Evolutionary conservation across 2,888 invertebrate species (phyloP).

Genomic region (Strigamia transsilvanica): DNA sequence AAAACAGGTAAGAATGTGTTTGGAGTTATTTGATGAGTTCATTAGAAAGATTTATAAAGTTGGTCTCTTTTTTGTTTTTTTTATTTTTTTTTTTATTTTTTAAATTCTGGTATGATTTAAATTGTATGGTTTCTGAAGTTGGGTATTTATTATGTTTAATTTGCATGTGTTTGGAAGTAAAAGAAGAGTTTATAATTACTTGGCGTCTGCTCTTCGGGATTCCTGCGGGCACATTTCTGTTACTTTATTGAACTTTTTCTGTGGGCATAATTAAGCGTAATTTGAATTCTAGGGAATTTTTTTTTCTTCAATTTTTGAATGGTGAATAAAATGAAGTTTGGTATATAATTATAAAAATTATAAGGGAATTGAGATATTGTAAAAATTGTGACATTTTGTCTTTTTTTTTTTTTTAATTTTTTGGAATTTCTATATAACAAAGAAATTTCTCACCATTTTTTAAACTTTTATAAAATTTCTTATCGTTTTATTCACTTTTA

Average conservation of each 20-base stretch:
- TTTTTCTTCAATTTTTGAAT: neutral
- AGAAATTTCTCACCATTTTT: too few relatives aligned
- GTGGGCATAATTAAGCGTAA: slow-evolving; percentile 13
- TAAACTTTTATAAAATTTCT: too few relatives aligned
- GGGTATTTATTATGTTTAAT: slow-evolving; percentile 23
- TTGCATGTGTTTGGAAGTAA: slow-evolving; percentile 9
- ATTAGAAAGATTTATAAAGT: neutral
- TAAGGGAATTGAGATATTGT: neutral
- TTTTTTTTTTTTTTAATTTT: neutral
- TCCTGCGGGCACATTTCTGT: slow-evolving; percentile 23
- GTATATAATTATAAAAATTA: neutral
- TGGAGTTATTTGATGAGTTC: neutral
- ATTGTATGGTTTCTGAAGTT: neutral
- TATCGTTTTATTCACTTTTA: too few relatives aligned
- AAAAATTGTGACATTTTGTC: neutral
- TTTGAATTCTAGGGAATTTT: slow-evolving; percentile 3
- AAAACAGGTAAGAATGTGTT: slow-evolving; percentile 62
- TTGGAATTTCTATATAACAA: too few relatives aligned
- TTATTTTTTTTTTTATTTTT: neutral
- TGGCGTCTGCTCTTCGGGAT: slow-evolving; percentile 7
- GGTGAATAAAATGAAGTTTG: neutral
- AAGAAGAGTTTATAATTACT: slow-evolving; percentile 18
- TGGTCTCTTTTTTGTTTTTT: neutral
- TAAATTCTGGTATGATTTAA: neutral
- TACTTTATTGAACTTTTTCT: slow-evolving; percentile 26